A percentile compares a stretch with the other conserved stretches of the same genome.
Conservation (phyloP, 1,140 invertebrate species). For the Drosophila nikananu region DNA sequence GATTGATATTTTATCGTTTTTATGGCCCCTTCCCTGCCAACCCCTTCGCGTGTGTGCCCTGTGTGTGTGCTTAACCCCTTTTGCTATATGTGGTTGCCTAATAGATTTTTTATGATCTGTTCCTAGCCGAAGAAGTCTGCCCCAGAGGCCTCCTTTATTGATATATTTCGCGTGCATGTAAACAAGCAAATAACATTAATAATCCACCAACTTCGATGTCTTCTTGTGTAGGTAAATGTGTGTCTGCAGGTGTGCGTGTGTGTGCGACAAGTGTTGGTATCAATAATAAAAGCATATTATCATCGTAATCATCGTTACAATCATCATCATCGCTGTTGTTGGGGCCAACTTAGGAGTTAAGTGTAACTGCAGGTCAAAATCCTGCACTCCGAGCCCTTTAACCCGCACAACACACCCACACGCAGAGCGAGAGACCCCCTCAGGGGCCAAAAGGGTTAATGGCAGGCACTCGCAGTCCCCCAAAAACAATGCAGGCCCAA, state of each 20-base stretch:
- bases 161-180: slow-evolving; percentile 71
- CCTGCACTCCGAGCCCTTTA: slow-evolving; percentile 42
- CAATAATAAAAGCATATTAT: slow-evolving; percentile 72
- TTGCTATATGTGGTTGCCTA: slow-evolving; percentile 75
- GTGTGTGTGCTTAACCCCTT: slow-evolving; percentile 15
- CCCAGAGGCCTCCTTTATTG: slow-evolving; percentile 52
- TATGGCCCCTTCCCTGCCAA: slow-evolving; percentile 25
- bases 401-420: slow-evolving; percentile 15
- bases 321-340: slow-evolving; percentile 18
- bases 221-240: slow-evolving; percentile 11
- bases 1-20: slow-evolving; percentile 84
- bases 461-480: slow-evolving; percentile 22
- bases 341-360: slow-evolving; percentile 64
- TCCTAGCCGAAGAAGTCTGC: slow-evolving; percentile 22
- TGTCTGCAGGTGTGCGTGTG: neutral
- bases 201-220: slow-evolving; percentile 25
- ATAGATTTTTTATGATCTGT: slow-evolving; percentile 84
- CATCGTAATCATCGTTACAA: slow-evolving; percentile 31
- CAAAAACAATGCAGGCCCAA: slow-evolving; percentile 41
- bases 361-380: slow-evolving; percentile 76
- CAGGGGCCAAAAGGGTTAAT: slow-evolving; percentile 44
- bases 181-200: slow-evolving; percentile 78
- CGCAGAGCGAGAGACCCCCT: slow-evolving; percentile 5
- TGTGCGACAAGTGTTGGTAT: slow-evolving; percentile 69
- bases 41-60: neutral